phyloP scores from a whole-genome alignment of 1,140 invertebrate species.

The Aphidius ervi region DNA sequence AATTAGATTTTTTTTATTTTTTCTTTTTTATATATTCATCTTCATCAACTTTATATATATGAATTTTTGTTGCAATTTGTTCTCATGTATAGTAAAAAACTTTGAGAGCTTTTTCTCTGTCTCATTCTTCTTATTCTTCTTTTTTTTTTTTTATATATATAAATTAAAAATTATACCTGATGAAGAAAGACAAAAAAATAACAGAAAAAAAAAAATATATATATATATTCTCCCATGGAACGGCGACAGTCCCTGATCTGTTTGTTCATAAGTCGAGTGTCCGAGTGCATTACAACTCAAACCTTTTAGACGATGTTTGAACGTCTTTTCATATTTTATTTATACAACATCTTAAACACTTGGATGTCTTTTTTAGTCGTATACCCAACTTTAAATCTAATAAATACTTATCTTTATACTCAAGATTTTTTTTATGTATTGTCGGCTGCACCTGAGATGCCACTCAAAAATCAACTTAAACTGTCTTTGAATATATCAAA shows the following conservation, averaged over 20 bases:
- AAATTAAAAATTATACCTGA: too few relatives aligned
- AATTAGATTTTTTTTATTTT: too few relatives aligned
- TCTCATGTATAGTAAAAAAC: too few relatives aligned
- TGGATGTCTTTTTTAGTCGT: slow-evolving; percentile 12
- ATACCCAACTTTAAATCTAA: slow-evolving; percentile 1
- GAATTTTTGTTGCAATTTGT: too few relatives aligned
- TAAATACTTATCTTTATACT: background rate
- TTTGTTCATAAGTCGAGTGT: slow-evolving; percentile 43
- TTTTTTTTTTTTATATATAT: too few relatives aligned
- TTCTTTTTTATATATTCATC: too few relatives aligned
- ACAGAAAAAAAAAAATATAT: background rate
- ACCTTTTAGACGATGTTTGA: slow-evolving; percentile 52
- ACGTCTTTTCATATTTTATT: slow-evolving; percentile 47
- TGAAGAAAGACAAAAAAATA: too few relatives aligned
- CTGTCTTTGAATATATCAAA: slow-evolving; percentile 12
- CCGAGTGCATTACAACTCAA: slow-evolving; percentile 51
- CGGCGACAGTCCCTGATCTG: slow-evolving; percentile 30
- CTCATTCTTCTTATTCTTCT: too few relatives aligned
- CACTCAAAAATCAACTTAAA: slow-evolving; percentile 12
- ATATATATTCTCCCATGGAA: background rate
- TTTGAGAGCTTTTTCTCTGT: too few relatives aligned
- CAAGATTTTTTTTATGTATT: background rate
- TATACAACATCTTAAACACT: slow-evolving; percentile 51
- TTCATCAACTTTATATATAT: too few relatives aligned
- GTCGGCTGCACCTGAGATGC: slow-evolving; percentile 11